These are phyloP conservation scores for Cataglyphis altisquamis DNA, from an alignment of 2,888 invertebrate species.

Conservation along the genomic window DNA sequence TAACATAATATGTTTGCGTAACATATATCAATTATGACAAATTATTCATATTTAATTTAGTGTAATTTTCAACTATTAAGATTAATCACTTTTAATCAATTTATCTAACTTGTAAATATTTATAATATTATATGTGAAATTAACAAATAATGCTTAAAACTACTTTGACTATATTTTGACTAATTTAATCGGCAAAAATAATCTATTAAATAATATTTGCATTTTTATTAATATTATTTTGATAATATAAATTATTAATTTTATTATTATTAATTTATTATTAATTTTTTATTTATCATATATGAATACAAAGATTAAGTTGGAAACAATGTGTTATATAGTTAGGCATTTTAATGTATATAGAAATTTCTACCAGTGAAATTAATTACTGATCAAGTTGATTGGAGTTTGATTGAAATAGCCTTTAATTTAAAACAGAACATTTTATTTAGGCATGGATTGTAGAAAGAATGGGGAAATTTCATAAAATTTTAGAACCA, in stretches of 20 bases:
- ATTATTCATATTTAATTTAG: not conserved
- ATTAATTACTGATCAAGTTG: not conserved
- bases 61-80: not conserved
- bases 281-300: not conserved
- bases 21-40: not conserved
- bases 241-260: not conserved
- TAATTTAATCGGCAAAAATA: not conserved
- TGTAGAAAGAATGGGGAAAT: conserved; percentile 99
- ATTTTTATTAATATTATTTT: not conserved
- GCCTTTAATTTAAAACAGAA: not conserved
- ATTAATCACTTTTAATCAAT: not conserved
- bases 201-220: not conserved
- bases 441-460: conserved; percentile 93
- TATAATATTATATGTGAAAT: not conserved
- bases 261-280: not conserved
- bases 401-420: not conserved
- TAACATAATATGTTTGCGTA: not conserved
- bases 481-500: conserved; percentile 96
- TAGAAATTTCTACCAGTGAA: not conserved
- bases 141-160: not conserved
- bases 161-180: not conserved
- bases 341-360: no score
- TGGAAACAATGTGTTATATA: not conserved
- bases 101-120: not conserved
- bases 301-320: not conserved